Evolutionary conservation across 2,113 vertebrate species (phyloP), one percentile per base, ranked within the genome.

Genomic region (Eurystomus gularis): DNA sequence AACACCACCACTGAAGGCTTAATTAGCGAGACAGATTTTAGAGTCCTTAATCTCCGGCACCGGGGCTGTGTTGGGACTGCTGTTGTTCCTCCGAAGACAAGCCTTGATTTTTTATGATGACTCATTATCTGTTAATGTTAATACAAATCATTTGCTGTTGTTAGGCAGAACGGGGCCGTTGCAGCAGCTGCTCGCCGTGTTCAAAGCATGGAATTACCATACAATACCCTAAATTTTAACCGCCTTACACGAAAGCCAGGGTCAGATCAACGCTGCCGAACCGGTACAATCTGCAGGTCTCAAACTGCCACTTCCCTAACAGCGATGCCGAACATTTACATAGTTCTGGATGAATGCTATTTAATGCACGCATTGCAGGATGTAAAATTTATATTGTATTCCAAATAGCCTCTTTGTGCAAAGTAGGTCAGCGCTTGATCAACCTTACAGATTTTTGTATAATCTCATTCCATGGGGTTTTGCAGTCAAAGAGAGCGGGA

Each of bases 361-460:
- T 58, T 49, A 51, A 64, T 6, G 61, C 55, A 21, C 1, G 13
- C 65, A 5, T 5, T 13, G 66, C 75, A 42, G 81, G 68, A 71
- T 14, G 83, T 18, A n/a, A 76, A 79, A 77, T 40, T 9, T 11
- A 35, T 33, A 90, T 82, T 83, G 94, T 92, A 81, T 94, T 82
- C 77, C 93, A 86, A 92, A 93, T 10, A 83, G 91, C 72, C 77
- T 94, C 82, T 82, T 88, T 90, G 86, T 92, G 94, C 92, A 97
- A 96, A 97, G 86, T 97, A 97, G 96, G 96, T 96, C 97, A 97
- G 82, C 0, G 28, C 91, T 94, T 92, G 93, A 96, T 93, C 93
- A 91, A 95, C 96, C 96, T 97, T 14, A 88, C 94, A 81, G 96
- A 93, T 95, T 96, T 94, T 57, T 79, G 91, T 66, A 89, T 97